phyloP scores from a whole-genome alignment of 2,113 vertebrate genomes.

The Alosa alosa region DNA sequence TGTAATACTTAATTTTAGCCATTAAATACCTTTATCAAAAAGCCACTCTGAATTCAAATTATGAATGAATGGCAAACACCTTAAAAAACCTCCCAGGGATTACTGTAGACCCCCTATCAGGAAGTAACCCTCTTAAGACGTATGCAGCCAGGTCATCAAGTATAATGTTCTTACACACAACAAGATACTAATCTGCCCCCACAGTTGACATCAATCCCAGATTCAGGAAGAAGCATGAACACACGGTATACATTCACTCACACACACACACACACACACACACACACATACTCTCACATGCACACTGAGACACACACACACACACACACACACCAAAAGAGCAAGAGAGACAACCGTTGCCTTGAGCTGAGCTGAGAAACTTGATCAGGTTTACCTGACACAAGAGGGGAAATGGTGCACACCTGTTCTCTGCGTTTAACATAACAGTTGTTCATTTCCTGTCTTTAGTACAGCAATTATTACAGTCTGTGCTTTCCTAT shows the following conservation, averaged over 20 bases:
- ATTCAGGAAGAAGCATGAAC: neutral
- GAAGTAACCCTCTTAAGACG: constrained; percentile 42
- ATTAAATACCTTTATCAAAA: neutral
- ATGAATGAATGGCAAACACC: constrained; percentile 27
- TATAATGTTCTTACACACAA: constrained; percentile 50
- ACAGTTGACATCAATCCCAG: neutral
- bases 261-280: neutral
- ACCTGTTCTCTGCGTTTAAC: constrained; percentile 1
- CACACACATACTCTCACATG: neutral
- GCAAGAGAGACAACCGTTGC: neutral
- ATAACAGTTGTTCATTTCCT: constrained; percentile 2
- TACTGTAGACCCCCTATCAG: constrained; percentile 18
- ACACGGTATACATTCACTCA: neutral
- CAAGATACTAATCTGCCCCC: constrained; percentile 10
- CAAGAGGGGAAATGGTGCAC: neutral
- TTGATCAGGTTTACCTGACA: constrained; percentile 9
- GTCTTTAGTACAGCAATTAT: constrained; percentile 8
- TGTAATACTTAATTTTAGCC: neutral
- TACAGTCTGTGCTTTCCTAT: neutral
- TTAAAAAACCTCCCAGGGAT: neutral
- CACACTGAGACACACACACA: constrained; percentile 16
- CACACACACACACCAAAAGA: neutral
- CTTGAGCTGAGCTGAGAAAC: neutral
- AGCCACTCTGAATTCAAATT: neutral
- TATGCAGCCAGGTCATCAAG: constrained; percentile 47